These are phyloP conservation scores for Xestia rhomboidea DNA, from an alignment of 2,888 invertebrate species.

Conservation along the genomic window DNA sequence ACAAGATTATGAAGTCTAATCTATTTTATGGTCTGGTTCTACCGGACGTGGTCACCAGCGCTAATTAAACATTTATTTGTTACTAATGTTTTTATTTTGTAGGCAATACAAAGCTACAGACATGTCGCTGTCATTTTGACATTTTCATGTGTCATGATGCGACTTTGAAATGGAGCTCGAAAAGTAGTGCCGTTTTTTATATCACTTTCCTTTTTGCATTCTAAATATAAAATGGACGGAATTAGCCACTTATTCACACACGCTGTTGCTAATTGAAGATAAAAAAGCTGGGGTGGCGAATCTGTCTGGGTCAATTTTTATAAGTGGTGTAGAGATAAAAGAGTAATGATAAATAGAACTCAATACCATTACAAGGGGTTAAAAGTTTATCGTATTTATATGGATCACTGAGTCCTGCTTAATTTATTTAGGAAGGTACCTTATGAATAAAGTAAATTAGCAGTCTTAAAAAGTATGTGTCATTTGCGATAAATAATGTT, in stretches of 20 bases:
- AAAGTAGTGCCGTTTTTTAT: background rate
- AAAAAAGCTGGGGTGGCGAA: background rate
- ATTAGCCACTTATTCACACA: background rate
- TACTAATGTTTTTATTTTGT: slow-evolving; percentile 1
- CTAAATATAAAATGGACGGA: background rate
- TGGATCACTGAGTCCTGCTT: background rate
- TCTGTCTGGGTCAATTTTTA: slow-evolving; percentile 12
- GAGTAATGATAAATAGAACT: background rate
- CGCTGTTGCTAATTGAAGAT: background rate
- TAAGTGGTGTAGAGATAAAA: background rate
- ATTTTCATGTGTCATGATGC: background rate
- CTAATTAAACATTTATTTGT: slow-evolving; percentile 40
- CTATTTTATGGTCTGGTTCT: slow-evolving; percentile 19
- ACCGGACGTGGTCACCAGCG: slow-evolving; percentile 21
- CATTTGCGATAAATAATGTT: background rate
- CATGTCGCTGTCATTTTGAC: background rate
- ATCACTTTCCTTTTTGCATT: background rate
- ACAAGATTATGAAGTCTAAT: slow-evolving; percentile 26
- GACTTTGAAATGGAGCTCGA: slow-evolving; percentile 7
- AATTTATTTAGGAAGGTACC: background rate
- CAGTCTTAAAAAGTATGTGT: background rate
- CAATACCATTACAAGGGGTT: background rate
- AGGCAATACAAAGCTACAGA: background rate
- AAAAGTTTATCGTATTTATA: slow-evolving; percentile 18
- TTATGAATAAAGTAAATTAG: background rate